Percentiles rank a stretch among this genome's conserved stretches.
These are phyloP conservation scores for Ranitomeya variabilis DNA, from an alignment of 2,113 vertebrate genomes.

Conservation along the genomic window DNA sequence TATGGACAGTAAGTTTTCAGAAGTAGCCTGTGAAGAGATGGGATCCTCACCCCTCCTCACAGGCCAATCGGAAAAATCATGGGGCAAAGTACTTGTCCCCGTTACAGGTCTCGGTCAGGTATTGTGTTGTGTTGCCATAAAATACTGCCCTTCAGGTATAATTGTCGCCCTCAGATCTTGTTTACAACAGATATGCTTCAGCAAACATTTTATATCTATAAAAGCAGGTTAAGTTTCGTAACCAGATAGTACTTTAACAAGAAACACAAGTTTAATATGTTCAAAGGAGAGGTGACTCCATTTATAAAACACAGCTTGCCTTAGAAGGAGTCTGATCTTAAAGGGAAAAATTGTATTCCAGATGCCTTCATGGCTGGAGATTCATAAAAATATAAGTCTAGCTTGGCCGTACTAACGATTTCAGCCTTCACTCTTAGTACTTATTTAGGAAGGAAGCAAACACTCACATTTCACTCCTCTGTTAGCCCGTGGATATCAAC, in stretches of 20 bases:
- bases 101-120: not conserved
- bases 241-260: not conserved
- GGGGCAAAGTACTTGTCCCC: not conserved
- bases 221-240: not conserved
- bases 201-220: not conserved
- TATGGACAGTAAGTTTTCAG: conserved; percentile 4
- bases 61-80: not conserved
- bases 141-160: not conserved
- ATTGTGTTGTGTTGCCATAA: conserved; percentile 11
- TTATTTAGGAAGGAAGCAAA: not conserved
- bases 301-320: conserved; percentile 12
- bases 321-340: not conserved
- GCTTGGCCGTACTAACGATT: not conserved
- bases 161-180: not conserved
- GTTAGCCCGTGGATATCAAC: not conserved
- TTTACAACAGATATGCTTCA: not conserved
- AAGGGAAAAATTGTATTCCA: not conserved
- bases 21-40: not conserved
- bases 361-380: not conserved
- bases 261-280: not conserved
- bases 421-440: not conserved
- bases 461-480: too few species aligned
- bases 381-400: not conserved
- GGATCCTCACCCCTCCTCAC: not conserved
- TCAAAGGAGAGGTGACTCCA: not conserved